Conservation (phyloP, 2,113 vertebrate species). For the Pelmatolapia mariae region DNA sequence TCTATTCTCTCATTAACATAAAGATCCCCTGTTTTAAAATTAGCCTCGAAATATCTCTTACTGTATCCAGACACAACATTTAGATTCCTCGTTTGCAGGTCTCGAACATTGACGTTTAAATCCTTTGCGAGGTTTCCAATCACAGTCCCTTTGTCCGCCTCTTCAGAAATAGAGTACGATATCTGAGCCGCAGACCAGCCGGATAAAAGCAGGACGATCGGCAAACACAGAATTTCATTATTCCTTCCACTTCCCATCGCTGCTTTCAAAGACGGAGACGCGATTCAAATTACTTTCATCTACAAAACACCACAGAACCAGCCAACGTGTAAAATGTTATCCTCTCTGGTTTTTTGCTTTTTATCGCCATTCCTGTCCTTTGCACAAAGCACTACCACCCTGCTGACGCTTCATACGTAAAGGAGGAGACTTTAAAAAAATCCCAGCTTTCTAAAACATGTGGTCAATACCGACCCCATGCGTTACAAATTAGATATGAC, state of each 20-base stretch:
- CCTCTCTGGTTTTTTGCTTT: not conserved
- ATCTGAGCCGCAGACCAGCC: conserved; percentile 42
- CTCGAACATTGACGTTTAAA: conserved; percentile 55
- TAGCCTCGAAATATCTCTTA: conserved; percentile 41
- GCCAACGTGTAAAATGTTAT: not conserved
- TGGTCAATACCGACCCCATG: conserved; percentile 43
- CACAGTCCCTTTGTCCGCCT: conserved; percentile 60
- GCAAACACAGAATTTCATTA: not conserved
- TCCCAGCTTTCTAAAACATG: not conserved
- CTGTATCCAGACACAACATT: conserved; percentile 63
- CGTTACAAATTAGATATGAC: not conserved
- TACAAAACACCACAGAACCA: not conserved
- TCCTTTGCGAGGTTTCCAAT: conserved; percentile 69
- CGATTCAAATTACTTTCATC: not conserved
- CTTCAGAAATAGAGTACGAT: conserved; percentile 62
- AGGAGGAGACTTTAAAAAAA: conserved; percentile 16
- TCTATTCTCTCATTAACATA: conserved; percentile 73
- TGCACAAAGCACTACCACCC: conserved; percentile 20
- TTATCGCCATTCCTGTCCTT: not conserved
- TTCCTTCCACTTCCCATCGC: conserved; percentile 18
- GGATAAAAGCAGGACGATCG: not conserved
- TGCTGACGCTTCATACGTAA: not conserved
- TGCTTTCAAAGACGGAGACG: not conserved
- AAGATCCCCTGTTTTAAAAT: conserved; percentile 58
- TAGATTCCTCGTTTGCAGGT: conserved; percentile 63